Conservation (phyloP, 2,888 invertebrate genomes). For the Andrena minutula region DNA sequence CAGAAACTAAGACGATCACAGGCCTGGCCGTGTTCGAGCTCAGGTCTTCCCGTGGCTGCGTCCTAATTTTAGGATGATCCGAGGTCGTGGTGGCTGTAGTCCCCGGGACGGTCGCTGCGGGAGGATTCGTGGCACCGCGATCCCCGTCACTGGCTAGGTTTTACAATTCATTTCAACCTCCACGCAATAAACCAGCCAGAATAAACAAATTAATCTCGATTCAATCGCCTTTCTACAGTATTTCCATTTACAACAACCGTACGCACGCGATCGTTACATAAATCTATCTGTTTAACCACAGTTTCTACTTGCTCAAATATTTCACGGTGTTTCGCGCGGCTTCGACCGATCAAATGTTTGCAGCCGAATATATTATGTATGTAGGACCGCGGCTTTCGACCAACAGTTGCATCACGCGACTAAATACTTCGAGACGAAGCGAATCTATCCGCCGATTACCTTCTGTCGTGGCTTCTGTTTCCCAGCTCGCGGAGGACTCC, state of each 20-base stretch:
- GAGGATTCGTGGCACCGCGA: background rate
- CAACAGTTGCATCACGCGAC: slow-evolving; percentile 35
- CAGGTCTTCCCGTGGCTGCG: slow-evolving; percentile 16
- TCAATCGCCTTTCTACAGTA: too few relatives aligned
- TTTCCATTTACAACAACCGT: too few relatives aligned
- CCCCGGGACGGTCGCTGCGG: slow-evolving; percentile 23
- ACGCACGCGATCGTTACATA: background rate
- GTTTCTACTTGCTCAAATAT: background rate
- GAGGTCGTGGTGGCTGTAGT: slow-evolving; percentile 11
- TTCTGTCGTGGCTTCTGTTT: slow-evolving; percentile 29
- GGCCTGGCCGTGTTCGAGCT: slow-evolving; percentile 61
- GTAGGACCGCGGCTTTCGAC: slow-evolving; percentile 39
- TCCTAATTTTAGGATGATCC: slow-evolving; percentile 19
- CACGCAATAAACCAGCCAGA: background rate
- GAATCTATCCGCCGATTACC: slow-evolving; percentile 31
- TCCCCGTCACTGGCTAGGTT: background rate
- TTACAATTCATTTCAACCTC: background rate
- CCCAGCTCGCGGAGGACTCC: background rate
- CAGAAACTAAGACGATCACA: slow-evolving; percentile 68
- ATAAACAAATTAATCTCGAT: background rate
- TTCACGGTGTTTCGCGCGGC: background rate
- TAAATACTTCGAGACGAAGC: slow-evolving; percentile 8
- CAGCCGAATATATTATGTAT: slow-evolving; percentile 7
- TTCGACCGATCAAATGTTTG: background rate
- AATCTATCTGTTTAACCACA: background rate